Conservation (phyloP, 2,113 vertebrate genomes). For the Columbina picui region DNA sequence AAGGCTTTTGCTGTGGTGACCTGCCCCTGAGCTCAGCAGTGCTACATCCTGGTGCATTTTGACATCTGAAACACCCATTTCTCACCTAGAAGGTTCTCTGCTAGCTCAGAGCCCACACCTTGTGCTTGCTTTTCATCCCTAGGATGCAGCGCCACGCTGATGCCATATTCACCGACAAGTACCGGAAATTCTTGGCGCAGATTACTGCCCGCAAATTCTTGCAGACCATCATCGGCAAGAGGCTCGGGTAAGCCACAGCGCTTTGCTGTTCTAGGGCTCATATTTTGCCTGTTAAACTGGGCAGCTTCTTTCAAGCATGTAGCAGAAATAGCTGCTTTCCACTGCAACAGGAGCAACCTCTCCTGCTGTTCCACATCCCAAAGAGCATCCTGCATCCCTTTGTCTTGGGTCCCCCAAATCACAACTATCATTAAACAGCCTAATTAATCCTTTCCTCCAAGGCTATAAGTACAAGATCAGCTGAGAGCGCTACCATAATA, state of each 20-base stretch:
- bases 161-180: slow-evolving; percentile 93
- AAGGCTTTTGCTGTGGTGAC: not conserved
- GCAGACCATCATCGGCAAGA: slow-evolving; percentile 90
- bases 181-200: slow-evolving; percentile 91
- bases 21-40: not conserved
- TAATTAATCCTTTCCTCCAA: slow-evolving; percentile 16
- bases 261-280: not conserved
- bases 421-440: not conserved
- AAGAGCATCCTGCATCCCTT: not conserved
- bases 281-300: fast-evolving
- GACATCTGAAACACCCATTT: not conserved
- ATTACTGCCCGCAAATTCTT: slow-evolving; percentile 90
- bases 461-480: not conserved
- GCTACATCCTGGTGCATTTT: no score
- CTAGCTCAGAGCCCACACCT: not conserved
- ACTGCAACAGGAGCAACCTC: not conserved
- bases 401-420: not conserved
- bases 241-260: slow-evolving; percentile 79
- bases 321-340: not conserved
- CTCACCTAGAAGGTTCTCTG: not conserved
- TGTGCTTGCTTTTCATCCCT: not conserved
- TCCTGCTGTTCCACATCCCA: not conserved
- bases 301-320: not conserved
- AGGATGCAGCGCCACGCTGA: slow-evolving; percentile 90
- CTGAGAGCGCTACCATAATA: not conserved